A percentile compares a stretch with the other conserved stretches of the same genome.
Conservation (phyloP, 2,797 vertebrate genomes). For the Notamacropus eugenii region DNA sequence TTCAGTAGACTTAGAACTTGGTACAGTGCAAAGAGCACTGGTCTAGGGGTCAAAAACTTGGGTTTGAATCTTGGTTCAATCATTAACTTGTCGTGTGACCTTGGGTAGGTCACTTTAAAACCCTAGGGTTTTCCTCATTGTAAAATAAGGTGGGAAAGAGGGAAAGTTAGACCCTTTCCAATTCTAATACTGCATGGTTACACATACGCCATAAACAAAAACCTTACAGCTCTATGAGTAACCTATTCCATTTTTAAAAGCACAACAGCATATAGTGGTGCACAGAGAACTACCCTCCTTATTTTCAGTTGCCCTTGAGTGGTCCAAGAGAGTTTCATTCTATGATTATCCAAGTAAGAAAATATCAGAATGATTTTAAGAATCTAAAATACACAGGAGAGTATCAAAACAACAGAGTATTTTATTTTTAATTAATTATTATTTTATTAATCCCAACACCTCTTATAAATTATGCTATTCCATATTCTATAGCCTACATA, state of each 20-base stretch:
- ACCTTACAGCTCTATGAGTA: neutral
- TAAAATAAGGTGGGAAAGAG: too few relatives aligned
- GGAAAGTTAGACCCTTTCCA: neutral
- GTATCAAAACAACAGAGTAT: constrained; percentile 9
- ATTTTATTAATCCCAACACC: neutral
- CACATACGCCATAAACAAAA: neutral
- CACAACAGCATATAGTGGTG: neutral
- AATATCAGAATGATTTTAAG: constrained; percentile 9
- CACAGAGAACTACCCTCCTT: neutral
- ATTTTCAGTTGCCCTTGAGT: neutral
- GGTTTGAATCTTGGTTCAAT: neutral
- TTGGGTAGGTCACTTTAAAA: neutral
- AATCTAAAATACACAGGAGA: neutral
- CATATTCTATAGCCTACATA: neutral
- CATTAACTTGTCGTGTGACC: neutral
- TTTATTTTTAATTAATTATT: constrained; percentile 15
- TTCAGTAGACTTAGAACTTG: neutral
- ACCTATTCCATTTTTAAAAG: neutral
- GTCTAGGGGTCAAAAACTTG: neutral
- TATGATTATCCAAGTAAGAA: constrained; percentile 35
- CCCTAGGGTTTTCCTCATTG: too few relatives aligned
- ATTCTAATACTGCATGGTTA: neutral
- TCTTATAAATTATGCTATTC: neutral
- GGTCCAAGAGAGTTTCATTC: constrained; percentile 24
- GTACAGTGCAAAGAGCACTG: neutral